Evolutionary conservation across 2,888 invertebrate species (phyloP).

Genomic region (Catocala fraxini): DNA sequence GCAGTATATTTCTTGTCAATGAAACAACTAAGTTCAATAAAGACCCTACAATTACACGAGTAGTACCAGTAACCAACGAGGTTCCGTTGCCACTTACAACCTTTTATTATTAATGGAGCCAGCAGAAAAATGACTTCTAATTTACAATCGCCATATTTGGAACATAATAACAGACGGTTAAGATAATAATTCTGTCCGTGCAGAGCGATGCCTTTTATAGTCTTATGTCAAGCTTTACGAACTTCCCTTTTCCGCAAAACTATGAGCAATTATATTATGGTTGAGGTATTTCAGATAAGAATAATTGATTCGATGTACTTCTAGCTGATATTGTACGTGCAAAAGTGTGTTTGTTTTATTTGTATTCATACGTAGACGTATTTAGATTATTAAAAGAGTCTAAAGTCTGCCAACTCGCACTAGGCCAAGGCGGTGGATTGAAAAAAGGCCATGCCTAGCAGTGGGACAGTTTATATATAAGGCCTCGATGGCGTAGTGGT

Average conservation of each 20-base stretch:
- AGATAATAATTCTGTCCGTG: slow-evolving; percentile 48
- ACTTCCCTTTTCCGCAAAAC: slow-evolving; percentile 51
- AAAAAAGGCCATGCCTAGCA: too few species aligned
- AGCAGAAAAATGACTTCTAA: slow-evolving; percentile 41
- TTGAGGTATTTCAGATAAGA: not conserved
- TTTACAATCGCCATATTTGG: slow-evolving; percentile 44
- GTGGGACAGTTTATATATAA: too few species aligned
- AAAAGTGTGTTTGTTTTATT: too few species aligned
- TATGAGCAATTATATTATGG: slow-evolving; percentile 17
- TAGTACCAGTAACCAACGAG: slow-evolving; percentile 5
- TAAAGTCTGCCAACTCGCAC: too few species aligned
- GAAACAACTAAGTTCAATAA: too few species aligned
- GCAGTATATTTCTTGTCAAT: not conserved
- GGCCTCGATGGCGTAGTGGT: too few species aligned
- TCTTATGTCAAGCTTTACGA: slow-evolving; percentile 13
- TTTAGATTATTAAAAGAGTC: too few species aligned
- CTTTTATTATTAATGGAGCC: slow-evolving; percentile 27
- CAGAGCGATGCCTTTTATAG: slow-evolving; percentile 25
- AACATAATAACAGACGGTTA: slow-evolving; percentile 41
- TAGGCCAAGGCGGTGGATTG: too few species aligned
- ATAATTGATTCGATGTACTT: too few species aligned
- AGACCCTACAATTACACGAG: not conserved
- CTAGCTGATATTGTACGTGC: too few species aligned
- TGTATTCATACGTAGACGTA: too few species aligned
- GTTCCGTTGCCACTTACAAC: slow-evolving; percentile 29